Base-by-base conservation (phyloP, 2,888 invertebrate genomes). In the Trichogramma evanescens region DNA sequence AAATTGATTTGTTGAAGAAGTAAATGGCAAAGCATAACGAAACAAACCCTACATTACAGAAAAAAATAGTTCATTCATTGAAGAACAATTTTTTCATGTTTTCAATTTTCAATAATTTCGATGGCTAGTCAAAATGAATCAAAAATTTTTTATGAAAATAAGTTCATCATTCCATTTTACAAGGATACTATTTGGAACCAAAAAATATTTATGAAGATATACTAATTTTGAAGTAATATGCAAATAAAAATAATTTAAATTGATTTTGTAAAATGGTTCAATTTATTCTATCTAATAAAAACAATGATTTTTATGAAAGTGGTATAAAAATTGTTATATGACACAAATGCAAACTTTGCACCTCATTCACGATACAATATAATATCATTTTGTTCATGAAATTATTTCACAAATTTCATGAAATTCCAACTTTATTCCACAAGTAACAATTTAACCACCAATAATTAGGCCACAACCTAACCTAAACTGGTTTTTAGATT, bases 391-490 rank as follows among this genome's bases (percentile, higher is more conserved):
- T 45, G 50, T 8, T 39, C 58, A 53, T 46, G 41, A 51, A 46
- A 56, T n/a, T 50, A 50, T 50, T 54, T 56, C 54, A 48, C 9
- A 8, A 56, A 13, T 58, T 58, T 42, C 40, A 40, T 13, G 10
- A 56, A 26, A 26, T 26, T 57, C 46, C 50, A 46, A 40, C 44
- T 58, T 51, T 7, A 46, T 46, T 61, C 48, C 45, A 42, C 48
- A 59, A 56, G 51, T 54, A 58, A 62, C 41, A 54, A 44, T 51
- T 81, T 89, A 93, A 75, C 96, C 96, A 75, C 96, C 96, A 72
- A 97, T 91, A 76, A 96, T 90, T 70, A 98, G 85, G 63, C 96
- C 97, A 74, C 95, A 89, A 67, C 97, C 97, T 71, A 97, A 88
- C 79, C 91, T 88, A 80, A 94, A 95, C 74, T 92, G 89, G 75